A percentile compares a stretch with the other conserved stretches of the same genome.
Evolutionary conservation across 2,113 vertebrate genomes (phyloP).

Genomic region (Fregata magnificens): DNA sequence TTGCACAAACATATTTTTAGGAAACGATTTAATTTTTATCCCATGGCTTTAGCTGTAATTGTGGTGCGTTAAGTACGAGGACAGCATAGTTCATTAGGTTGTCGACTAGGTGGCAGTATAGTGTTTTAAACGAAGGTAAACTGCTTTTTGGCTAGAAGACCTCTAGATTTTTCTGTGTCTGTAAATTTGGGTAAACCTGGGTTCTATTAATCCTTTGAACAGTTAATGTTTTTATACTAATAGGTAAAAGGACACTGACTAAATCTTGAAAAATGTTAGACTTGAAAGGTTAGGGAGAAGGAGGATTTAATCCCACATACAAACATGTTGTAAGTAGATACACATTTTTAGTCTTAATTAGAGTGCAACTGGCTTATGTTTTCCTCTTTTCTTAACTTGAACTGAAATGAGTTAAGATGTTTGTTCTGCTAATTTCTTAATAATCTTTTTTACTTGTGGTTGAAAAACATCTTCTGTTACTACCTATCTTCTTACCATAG

Average conservation of each 20-base stretch:
- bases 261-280: background rate
- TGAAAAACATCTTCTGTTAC: background rate
- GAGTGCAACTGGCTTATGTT: background rate
- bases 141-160: background rate
- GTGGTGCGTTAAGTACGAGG: rapidly evolving
- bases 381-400: background rate
- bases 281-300: background rate
- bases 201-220: background rate
- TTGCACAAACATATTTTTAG: background rate
- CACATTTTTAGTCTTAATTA: background rate
- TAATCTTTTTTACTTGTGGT: background rate
- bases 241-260: background rate
- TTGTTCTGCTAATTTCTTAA: background rate
- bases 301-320: background rate
- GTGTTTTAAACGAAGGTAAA: constrained; percentile 38
- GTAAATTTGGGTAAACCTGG: background rate
- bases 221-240: background rate
- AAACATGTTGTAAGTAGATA: background rate
- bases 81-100: background rate
- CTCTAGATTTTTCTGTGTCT: background rate
- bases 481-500: background rate
- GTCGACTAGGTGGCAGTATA: constrained; percentile 73
- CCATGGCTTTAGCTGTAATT: background rate
- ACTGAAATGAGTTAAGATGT: background rate
- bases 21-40: background rate